Conservation (phyloP, 2,797 vertebrate genomes). For the Momotus momota region DNA sequence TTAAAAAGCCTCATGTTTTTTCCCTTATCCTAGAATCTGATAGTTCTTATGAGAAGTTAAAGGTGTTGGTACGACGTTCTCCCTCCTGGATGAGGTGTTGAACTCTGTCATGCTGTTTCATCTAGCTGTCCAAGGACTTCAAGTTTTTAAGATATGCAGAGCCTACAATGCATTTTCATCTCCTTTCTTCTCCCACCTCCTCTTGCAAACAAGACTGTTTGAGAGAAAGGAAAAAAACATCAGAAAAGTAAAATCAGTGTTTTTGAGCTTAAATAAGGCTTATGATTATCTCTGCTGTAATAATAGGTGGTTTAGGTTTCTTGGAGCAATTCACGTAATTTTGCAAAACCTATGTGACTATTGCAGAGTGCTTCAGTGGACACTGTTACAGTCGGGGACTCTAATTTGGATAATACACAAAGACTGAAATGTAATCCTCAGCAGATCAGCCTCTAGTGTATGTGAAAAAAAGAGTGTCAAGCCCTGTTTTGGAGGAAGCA, state of each 20-base stretch:
- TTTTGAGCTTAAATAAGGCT: not conserved
- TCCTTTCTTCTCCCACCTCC: not conserved
- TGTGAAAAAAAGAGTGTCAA: not conserved
- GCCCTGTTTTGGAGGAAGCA: not conserved
- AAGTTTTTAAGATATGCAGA: not conserved
- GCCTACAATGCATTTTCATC: not conserved
- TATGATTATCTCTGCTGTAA: slow-evolving; percentile 21
- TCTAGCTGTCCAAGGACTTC: not conserved
- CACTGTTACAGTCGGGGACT: not conserved
- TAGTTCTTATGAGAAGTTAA: not conserved
- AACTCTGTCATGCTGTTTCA: not conserved
- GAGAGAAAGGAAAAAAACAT: not conserved
- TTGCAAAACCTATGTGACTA: not conserved
- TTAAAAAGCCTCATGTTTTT: not conserved
- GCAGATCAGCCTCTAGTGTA: not conserved
- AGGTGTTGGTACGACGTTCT: not conserved
- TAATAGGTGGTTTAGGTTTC: slow-evolving; percentile 1
- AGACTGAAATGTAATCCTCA: not conserved
- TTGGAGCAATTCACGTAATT: not conserved
- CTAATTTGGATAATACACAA: slow-evolving; percentile 1
- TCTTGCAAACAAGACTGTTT: not conserved
- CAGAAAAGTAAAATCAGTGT: not conserved
- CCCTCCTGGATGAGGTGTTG: not conserved
- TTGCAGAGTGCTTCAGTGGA: not conserved
- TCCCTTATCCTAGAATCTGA: not conserved